Percentiles rank a stretch among this genome's conserved stretches.
Conservation (phyloP, 2,797 vertebrate species). For the Sebastes vulpes region DNA sequence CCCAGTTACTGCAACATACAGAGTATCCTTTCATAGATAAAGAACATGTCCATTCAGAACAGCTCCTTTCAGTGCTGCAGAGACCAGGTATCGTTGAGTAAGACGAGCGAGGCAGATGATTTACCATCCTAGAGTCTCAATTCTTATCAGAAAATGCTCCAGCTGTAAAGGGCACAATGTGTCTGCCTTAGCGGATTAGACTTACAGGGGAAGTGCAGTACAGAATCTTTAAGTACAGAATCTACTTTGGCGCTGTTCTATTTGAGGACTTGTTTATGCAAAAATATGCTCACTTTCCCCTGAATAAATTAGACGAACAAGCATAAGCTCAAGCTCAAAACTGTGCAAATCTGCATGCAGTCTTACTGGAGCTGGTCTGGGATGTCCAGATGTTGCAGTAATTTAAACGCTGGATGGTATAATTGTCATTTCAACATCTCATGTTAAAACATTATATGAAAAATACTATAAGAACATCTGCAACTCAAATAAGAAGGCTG, state of each 20-base stretch:
- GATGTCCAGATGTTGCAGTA: not conserved
- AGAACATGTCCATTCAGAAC: not conserved
- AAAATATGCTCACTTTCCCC: not conserved
- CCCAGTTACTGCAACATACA: not conserved
- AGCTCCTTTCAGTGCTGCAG: not conserved
- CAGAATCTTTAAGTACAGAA: not conserved
- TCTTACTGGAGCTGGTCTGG: not conserved
- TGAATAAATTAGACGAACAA: not conserved
- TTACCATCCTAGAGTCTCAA: not conserved
- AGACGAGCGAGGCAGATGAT: not conserved
- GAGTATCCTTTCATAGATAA: constrained; percentile 5
- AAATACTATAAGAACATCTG: not conserved
- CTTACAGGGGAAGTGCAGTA: not conserved
- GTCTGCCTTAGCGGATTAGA: constrained; percentile 7
- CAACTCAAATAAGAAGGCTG: not conserved
- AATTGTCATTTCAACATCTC: not conserved
- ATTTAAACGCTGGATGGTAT: not conserved
- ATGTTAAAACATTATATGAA: not conserved
- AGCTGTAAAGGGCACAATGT: not conserved
- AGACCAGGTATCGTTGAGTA: not conserved
- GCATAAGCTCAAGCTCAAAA: not conserved
- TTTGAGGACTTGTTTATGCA: constrained; percentile 1
- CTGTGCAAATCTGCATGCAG: not conserved
- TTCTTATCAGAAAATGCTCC: constrained; percentile 20
- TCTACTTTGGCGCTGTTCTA: not conserved